Evolutionary conservation across 37 sponge, comb jelly and placozoan genomes (phyloP), one percentile per base, ranked within the genome.

Genomic region (Cladorhizidae sp.): DNA sequence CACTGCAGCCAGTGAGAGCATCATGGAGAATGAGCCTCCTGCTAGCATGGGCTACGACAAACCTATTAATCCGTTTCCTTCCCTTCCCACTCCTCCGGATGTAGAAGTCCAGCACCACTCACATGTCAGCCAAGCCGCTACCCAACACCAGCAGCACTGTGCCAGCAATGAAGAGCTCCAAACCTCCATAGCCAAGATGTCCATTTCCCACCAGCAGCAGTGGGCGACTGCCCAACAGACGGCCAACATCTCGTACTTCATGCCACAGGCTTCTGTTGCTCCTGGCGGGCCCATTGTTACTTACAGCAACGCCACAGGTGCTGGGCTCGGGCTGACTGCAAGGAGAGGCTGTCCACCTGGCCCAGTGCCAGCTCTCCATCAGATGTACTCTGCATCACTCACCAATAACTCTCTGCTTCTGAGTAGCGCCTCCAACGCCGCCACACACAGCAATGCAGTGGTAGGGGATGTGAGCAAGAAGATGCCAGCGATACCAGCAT

Each of bases 21-120:
- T 55, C 3, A 56, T 56, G n/a, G 43, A 62, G 77, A 76, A 58
- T 6, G 57, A 76, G 35, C 62, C 11, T 2, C 1, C 55, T 41
- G 54, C 55, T 37, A 29, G 36, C 1, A 33, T 64, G 9, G 81
- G 6, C 18, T n/a, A 41, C 21, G 74, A 76, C 23, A 76, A 76
- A 52, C 77, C 69, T 0, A 9, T 64, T 1, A 73, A 82, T 35
- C 82, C 73, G 11, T 82, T 82, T 64, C 82, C 82, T 33, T 82
- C 82, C 41, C 82, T 82, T 6, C 82, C 82, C 3, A 82, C 82
- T 21, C 82, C 82, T 32, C 82, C 82, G 20, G 82, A 82, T 58
- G 42, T 82, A 17, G 52, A 62, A 76, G 57, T 37, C 9, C 41
- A 57, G 9, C 75, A 72, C 28, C 72, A 72, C 14, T 29, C 35